A percentile compares a stretch with the other conserved stretches of the same genome.
These are phyloP conservation scores for Plebejus argus DNA, from an alignment of 2,888 invertebrate genomes.

Conservation along the genomic window DNA sequence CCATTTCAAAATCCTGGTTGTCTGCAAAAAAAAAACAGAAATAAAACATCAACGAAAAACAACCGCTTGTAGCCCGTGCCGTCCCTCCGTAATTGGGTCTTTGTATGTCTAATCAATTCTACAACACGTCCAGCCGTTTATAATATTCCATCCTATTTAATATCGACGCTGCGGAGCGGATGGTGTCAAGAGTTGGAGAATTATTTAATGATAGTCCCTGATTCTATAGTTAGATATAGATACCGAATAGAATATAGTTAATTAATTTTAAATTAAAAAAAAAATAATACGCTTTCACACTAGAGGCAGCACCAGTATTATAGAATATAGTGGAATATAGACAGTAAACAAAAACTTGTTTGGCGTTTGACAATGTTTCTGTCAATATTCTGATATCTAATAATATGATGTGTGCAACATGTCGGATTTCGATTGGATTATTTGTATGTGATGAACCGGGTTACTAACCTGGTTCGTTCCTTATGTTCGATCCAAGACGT, in stretches of 20 bases:
- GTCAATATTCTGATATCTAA: too few species aligned
- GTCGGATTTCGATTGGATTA: too few species aligned
- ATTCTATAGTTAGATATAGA: not conserved
- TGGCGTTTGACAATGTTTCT: too few species aligned
- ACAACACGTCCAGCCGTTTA: conserved; percentile 59
- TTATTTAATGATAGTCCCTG: not conserved
- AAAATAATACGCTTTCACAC: too few species aligned
- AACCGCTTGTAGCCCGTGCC: conserved; percentile 65
- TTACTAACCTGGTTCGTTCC: not conserved
- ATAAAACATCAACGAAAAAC: conserved; percentile 46
- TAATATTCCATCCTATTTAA: conserved; percentile 48
- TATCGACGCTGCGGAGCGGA: conserved; percentile 36
- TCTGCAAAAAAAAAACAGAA: not conserved
- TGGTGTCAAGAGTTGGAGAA: conserved; percentile 14
- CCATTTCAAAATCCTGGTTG: conserved; percentile 43
- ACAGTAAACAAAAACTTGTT: too few species aligned
- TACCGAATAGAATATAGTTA: too few species aligned
- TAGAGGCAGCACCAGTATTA: too few species aligned
- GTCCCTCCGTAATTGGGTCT: conserved; percentile 66
- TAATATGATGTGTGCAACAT: too few species aligned
- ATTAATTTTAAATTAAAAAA: too few species aligned
- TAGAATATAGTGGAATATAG: too few species aligned
- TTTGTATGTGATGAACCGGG: too few species aligned
- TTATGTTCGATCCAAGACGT: not conserved
- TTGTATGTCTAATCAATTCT: conserved; percentile 67